Conservation (phyloP, 2,797 vertebrate species). For the Brachyrhaphis roseni region DNA sequence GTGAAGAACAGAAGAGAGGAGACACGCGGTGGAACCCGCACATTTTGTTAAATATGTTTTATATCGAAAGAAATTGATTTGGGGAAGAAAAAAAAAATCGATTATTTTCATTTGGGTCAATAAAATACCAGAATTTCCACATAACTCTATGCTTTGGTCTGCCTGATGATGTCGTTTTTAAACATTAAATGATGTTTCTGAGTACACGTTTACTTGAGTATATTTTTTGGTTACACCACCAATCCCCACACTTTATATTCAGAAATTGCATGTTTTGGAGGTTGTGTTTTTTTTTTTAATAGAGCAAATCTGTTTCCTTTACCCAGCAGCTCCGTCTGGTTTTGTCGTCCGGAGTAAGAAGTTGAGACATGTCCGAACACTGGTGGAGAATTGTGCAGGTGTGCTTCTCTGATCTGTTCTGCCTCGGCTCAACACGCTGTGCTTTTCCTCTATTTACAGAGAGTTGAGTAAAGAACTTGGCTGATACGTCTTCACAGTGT, state of each 20-base stretch:
- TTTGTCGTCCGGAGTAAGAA: slow-evolving; percentile 17
- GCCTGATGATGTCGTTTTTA: no score
- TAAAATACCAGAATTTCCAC: no score
- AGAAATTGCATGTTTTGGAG: no score
- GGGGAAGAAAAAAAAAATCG: no score
- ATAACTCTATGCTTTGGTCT: no score
- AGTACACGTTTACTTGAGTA: no score
- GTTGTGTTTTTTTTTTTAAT: neutral
- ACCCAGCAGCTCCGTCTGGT: neutral
- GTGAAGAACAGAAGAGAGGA: neutral
- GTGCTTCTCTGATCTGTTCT: slow-evolving; percentile 21
- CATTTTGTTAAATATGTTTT: no score
- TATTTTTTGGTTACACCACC: no score
- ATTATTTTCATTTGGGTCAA: no score
- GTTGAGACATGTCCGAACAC: slow-evolving; percentile 43
- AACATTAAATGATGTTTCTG: no score
- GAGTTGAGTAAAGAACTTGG: neutral
- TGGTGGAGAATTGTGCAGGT: slow-evolving; percentile 33
- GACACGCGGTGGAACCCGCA: neutral
- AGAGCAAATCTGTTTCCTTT: neutral
- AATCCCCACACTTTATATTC: no score
- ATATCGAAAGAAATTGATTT: no score
- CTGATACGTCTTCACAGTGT: neutral
- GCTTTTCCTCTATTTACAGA: neutral
- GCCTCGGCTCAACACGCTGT: slow-evolving; percentile 6